These are phyloP conservation scores for Proterorhinus semilunaris DNA, from an alignment of 2,113 vertebrate species.

Conservation along the genomic window DNA sequence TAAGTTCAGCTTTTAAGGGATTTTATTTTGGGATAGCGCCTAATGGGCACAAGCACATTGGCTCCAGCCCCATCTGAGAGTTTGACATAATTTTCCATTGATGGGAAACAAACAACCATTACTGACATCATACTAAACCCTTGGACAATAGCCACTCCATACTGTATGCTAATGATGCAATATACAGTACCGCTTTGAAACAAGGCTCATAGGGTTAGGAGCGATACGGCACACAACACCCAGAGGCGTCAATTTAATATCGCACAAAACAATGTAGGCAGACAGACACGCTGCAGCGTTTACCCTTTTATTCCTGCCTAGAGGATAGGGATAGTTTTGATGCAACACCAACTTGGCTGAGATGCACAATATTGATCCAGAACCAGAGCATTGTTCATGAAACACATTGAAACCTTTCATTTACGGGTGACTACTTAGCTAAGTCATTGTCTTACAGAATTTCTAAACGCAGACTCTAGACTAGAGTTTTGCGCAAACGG, in stretches of 20 bases:
- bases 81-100: not conserved
- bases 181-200: not conserved
- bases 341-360: too few species aligned
- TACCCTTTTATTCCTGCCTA: not conserved
- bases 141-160: not conserved
- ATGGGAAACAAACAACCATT: not conserved
- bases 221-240: not conserved
- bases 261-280: constrained; percentile 1
- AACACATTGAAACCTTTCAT: too few species aligned
- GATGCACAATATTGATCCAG: too few species aligned
- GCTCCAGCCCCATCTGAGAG: not conserved
- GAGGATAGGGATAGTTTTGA: too few species aligned
- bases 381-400: too few species aligned
- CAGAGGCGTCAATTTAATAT: not conserved
- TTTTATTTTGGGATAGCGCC: too few species aligned
- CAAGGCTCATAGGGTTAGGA: not conserved
- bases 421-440: too few species aligned
- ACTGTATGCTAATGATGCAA: not conserved
- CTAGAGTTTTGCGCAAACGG: too few species aligned
- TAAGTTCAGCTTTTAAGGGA: too few species aligned
- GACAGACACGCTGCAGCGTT: not conserved
- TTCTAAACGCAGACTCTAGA: too few species aligned
- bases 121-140: not conserved
- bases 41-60: too few species aligned
- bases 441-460: too few species aligned